phyloP scores from a whole-genome alignment of 2,888 invertebrate genomes.

The Anthoptus insignis region DNA sequence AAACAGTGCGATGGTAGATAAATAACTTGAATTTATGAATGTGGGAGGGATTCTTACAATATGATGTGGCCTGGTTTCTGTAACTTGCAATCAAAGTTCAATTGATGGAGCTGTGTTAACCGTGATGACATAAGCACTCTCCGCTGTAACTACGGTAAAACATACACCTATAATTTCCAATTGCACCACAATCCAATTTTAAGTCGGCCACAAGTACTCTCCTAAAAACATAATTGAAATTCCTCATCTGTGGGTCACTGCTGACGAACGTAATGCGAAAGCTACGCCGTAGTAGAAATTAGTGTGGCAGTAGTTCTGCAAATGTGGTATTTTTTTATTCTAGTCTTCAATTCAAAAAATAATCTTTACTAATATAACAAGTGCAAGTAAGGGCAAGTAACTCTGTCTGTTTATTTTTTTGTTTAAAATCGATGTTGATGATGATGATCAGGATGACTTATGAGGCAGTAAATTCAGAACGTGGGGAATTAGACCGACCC shows the following conservation, averaged over 20 bases:
- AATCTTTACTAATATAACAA: too few relatives aligned
- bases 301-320: background rate
- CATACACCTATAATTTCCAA: background rate
- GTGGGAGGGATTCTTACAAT: too few relatives aligned
- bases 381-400: too few relatives aligned
- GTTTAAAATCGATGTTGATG: too few relatives aligned
- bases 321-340: too few relatives aligned
- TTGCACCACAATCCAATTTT: conserved; percentile 1
- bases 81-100: background rate
- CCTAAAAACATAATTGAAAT: conserved; percentile 7
- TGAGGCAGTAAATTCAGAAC: too few relatives aligned
- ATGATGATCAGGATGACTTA: too few relatives aligned
- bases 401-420: too few relatives aligned
- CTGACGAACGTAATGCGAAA: background rate
- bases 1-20: conserved; percentile 46
- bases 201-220: background rate
- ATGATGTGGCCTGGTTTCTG: background rate
- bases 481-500: too few relatives aligned
- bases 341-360: too few relatives aligned
- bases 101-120: background rate
- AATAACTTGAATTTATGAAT: conserved; percentile 41
- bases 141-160: background rate
- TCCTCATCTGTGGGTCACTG: background rate
- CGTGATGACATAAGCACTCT: background rate
- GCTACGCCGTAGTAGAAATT: background rate